Evolutionary conservation across 2,113 vertebrate genomes (phyloP).

Genomic region (Datnioides undecimradiatus): DNA sequence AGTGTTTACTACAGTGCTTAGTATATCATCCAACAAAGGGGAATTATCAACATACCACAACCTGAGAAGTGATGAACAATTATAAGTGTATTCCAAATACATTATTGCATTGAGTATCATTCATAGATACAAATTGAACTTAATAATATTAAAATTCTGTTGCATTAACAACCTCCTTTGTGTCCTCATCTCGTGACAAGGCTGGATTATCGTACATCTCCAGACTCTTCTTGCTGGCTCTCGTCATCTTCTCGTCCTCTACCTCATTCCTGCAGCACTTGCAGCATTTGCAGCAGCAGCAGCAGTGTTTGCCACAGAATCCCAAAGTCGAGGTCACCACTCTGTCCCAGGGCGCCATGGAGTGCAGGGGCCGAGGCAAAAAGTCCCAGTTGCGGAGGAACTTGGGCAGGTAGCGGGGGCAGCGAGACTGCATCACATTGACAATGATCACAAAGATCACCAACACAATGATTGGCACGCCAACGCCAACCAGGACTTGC

Average conservation of each 20-base stretch:
- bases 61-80: conserved; percentile 51
- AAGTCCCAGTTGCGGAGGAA: conserved; percentile 90
- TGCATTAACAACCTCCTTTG: not conserved
- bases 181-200: conserved; percentile 67
- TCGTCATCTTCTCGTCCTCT: conserved; percentile 41
- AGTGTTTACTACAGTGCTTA: conserved; percentile 19
- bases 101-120: conserved; percentile 23
- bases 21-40: conserved; percentile 5
- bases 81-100: conserved; percentile 36
- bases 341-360: conserved; percentile 90
- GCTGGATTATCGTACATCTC: conserved; percentile 88
- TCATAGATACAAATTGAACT: not conserved
- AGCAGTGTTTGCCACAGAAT: conserved; percentile 84
- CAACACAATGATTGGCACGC: conserved; percentile 82
- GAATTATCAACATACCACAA: conserved; percentile 42
- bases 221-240: conserved; percentile 70
- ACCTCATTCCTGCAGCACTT: conserved; percentile 64
- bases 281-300: conserved; percentile 89
- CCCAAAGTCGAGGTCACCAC: conserved; percentile 63
- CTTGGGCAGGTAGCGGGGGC: conserved; percentile 80
- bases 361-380: conserved; percentile 90
- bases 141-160: conserved; percentile 57
- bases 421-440: conserved; percentile 87
- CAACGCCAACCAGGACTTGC: conserved; percentile 90
- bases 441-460: conserved; percentile 83